A percentile compares a stretch with the other conserved stretches of the same genome.
Evolutionary conservation across 2,797 vertebrate species (phyloP).

Genomic region (Carduelis carduelis): DNA sequence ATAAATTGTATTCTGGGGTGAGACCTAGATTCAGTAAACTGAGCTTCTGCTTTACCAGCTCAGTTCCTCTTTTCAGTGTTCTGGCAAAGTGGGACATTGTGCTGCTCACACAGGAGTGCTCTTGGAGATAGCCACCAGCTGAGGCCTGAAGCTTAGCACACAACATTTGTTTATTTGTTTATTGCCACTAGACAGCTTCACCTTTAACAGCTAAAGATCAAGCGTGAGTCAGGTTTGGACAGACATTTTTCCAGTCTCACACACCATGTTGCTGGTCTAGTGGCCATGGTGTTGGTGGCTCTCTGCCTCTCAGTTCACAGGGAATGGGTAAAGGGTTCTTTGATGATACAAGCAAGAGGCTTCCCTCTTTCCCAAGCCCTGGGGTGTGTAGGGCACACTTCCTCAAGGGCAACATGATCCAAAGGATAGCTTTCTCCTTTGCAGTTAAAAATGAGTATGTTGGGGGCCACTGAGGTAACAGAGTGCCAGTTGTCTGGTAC

Average conservation of each 20-base stretch:
- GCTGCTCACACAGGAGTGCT: neutral
- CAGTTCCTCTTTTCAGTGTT: neutral
- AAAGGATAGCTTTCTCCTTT: neutral
- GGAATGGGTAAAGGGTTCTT: neutral
- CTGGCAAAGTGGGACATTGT: neutral
- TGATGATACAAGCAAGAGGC: neutral
- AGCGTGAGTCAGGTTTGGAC: neutral
- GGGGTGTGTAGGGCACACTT: rapidly evolving
- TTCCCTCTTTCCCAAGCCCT: neutral
- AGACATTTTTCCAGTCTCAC: neutral
- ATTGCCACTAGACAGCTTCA: neutral
- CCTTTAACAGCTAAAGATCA: neutral
- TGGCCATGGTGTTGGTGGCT: rapidly evolving
- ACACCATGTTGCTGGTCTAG: neutral
- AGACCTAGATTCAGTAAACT: neutral
- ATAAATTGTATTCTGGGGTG: neutral
- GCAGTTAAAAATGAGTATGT: neutral
- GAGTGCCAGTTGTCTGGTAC: neutral
- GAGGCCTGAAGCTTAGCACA: neutral
- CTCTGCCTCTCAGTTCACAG: neutral
- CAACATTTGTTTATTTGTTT: neutral
- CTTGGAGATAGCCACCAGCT: neutral
- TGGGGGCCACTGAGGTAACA: neutral
- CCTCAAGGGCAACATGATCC: neutral
- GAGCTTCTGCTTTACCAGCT: neutral